These are phyloP conservation scores for Ophion obscuratus DNA, from an alignment of 2,888 invertebrate species.

Conservation along the genomic window DNA sequence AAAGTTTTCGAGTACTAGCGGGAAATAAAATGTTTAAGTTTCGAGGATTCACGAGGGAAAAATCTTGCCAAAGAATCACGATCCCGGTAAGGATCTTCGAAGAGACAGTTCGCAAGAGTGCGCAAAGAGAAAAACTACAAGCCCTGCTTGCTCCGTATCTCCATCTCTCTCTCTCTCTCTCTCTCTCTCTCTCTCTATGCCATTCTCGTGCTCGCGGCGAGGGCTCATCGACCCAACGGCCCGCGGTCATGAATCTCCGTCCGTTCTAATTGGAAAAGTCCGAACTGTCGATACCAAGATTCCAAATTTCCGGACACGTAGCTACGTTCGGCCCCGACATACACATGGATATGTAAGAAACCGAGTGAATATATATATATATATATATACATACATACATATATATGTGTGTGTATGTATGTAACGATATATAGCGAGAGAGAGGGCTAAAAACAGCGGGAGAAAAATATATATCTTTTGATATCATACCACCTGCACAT, in stretches of 20 bases:
- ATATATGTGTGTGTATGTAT: no score
- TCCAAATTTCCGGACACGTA: constrained; percentile 72
- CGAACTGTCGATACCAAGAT: constrained; percentile 71
- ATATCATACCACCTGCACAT: no score
- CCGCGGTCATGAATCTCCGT: constrained; percentile 74
- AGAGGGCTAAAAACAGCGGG: not conserved
- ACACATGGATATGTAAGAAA: not conserved
- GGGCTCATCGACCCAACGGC: constrained; percentile 34
- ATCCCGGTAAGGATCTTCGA: constrained; percentile 25
- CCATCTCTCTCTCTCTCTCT: constrained; percentile 8
- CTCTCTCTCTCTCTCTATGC: constrained; percentile 23
- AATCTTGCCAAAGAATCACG: constrained; percentile 8
- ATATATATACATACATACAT: no score
- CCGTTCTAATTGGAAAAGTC: constrained; percentile 78
- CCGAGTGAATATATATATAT: constrained; percentile 3
- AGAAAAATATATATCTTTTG: not conserved
- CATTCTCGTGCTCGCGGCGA: not conserved
- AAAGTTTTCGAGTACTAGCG: not conserved
- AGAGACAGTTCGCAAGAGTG: constrained; percentile 36
- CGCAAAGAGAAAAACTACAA: constrained; percentile 21
- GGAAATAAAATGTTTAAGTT: not conserved
- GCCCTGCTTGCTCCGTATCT: not conserved
- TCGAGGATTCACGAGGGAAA: not conserved
- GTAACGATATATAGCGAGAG: no score
- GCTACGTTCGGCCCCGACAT: constrained; percentile 50